Evolutionary conservation across 2,113 vertebrate genomes (phyloP).

Genomic region (Chitala chitala): DNA sequence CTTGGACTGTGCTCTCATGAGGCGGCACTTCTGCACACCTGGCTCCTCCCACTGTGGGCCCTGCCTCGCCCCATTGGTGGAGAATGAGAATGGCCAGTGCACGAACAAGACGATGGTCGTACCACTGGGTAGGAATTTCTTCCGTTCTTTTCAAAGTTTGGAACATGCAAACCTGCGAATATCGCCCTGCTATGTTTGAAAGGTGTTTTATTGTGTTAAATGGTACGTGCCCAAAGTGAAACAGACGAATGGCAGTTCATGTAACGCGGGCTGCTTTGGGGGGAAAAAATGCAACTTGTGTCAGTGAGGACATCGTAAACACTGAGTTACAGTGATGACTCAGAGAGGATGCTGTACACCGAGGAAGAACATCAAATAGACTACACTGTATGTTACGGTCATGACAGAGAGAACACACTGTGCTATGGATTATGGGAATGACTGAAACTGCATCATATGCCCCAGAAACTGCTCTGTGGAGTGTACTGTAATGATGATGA

Average conservation of each 20-base stretch:
- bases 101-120: slow-evolving; percentile 32
- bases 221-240: no score
- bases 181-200: no score
- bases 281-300: neutral
- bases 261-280: neutral
- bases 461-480: neutral
- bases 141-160: no score
- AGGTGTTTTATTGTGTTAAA: no score
- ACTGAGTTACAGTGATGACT: neutral
- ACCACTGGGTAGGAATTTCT: slow-evolving; percentile 31
- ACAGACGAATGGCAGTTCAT: no score
- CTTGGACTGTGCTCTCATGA: slow-evolving; percentile 66
- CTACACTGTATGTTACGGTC: neutral
- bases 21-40: slow-evolving; percentile 56
- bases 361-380: no score
- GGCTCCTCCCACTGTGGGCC: slow-evolving; percentile 69
- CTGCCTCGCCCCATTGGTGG: slow-evolving; percentile 63
- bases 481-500: neutral
- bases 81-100: slow-evolving; percentile 60
- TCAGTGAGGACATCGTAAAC: slow-evolving; percentile 3
- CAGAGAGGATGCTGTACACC: no score
- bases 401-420: neutral
- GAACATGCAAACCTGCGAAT: no score
- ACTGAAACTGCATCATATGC: neutral
- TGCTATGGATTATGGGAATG: no score